These are phyloP conservation scores for Tetranychus truncatus DNA, from an alignment of 2,888 invertebrate genomes.

Conservation along the genomic window DNA sequence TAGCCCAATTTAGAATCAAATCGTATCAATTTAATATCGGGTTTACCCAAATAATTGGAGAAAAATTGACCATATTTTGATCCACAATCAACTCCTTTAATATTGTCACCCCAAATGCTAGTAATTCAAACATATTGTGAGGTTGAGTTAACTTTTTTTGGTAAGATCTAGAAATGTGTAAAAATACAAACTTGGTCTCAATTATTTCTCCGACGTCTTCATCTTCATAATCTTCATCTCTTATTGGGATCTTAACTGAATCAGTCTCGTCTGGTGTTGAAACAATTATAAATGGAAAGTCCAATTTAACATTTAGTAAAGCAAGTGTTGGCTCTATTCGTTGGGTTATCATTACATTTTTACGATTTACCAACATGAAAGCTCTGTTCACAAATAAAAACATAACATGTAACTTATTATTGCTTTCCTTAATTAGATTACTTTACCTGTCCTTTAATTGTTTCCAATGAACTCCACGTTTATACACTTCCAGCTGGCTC, in stretches of 20 bases:
- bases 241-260: neutral
- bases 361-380: constrained; percentile 13
- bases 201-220: neutral
- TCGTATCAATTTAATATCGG: neutral
- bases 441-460: neutral
- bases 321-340: constrained; percentile 14
- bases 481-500: neutral
- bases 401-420: neutral
- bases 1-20: neutral
- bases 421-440: neutral
- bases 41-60: neutral
- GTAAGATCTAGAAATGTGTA: neutral
- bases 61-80: constrained; percentile 1
- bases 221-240: neutral
- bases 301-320: constrained; percentile 4
- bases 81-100: constrained; percentile 6
- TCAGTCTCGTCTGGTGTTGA: neutral
- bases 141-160: neutral
- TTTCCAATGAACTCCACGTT: neutral
- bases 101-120: neutral
- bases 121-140: neutral
- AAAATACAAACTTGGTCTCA: neutral
- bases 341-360: constrained; percentile 9
- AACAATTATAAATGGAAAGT: neutral
- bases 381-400: neutral